Conservation (phyloP, 1,140 invertebrate species). For the Drosophila lacteicornis region DNA sequence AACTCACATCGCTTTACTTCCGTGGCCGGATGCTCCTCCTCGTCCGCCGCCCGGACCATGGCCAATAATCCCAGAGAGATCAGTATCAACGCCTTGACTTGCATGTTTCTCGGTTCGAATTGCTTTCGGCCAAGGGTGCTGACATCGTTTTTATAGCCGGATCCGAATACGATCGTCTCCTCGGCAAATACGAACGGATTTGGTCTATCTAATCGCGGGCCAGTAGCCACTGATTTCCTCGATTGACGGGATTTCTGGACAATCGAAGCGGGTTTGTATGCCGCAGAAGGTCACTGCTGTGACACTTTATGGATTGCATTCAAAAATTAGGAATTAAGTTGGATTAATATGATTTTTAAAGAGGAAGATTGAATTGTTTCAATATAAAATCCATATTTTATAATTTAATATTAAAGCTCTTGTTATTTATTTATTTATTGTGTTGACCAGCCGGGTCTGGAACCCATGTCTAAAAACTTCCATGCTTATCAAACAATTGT, state of each 20-base stretch:
- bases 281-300: background rate
- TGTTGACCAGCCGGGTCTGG: too few species aligned
- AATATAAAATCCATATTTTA: too few species aligned
- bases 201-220: conserved; percentile 50
- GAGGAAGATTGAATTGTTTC: too few species aligned
- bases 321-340: background rate
- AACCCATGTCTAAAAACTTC: too few species aligned
- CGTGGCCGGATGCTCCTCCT: conserved; percentile 42
- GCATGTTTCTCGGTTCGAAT: conserved; percentile 40
- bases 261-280: background rate
- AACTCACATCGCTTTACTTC: conserved; percentile 70
- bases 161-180: background rate
- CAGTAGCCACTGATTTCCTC: conserved; percentile 1
- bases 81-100: conserved; percentile 30
- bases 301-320: background rate
- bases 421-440: too few species aligned
- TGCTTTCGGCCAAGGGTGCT: conserved; percentile 18
- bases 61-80: conserved; percentile 45
- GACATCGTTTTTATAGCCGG: conserved; percentile 63
- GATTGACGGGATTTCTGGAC: background rate
- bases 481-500: too few species aligned
- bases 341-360: too few species aligned
- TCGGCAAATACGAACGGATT: conserved; percentile 23
- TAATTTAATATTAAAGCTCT: too few species aligned
- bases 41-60: conserved; percentile 9